phyloP scores from a whole-genome alignment of 2,113 vertebrate genomes.

The Brienomyrus longianalis region DNA sequence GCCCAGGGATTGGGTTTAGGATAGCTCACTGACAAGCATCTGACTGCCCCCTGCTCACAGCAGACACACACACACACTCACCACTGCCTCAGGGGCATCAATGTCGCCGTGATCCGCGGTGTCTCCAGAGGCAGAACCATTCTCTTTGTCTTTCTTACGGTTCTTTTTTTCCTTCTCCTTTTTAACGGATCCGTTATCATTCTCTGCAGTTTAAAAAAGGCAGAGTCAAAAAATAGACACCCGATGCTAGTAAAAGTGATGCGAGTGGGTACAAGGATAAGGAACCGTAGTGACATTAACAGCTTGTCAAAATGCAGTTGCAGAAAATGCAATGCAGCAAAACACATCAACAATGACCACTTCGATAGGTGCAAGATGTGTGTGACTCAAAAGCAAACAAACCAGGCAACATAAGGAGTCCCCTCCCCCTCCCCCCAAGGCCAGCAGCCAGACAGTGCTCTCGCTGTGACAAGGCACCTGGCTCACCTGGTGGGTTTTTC shows the following conservation, averaged over 20 bases:
- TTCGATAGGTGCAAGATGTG: neutral
- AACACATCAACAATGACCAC: neutral
- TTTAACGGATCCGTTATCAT: conserved; percentile 79
- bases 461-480: neutral
- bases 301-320: neutral
- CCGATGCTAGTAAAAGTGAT: neutral
- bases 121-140: conserved; percentile 85
- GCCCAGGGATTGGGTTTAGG: neutral
- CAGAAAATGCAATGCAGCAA: neutral
- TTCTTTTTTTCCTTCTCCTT: conserved; percentile 98
- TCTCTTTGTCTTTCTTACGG: conserved; percentile 94
- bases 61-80: conserved; percentile 48
- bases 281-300: neutral
- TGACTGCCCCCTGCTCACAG: neutral
- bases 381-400: neutral
- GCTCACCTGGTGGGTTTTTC: conserved; percentile 98
- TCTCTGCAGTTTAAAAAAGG: conserved; percentile 59
- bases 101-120: conserved; percentile 71
- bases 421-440: neutral
- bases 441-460: neutral
- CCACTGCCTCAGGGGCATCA: conserved; percentile 80
- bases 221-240: neutral
- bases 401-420: neutral
- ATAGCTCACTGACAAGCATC: neutral
- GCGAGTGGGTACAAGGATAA: neutral